A percentile compares a stretch with the other conserved stretches of the same genome.
phyloP scores from a whole-genome alignment of 2,888 invertebrate species.

The Drosophila anomalata region DNA sequence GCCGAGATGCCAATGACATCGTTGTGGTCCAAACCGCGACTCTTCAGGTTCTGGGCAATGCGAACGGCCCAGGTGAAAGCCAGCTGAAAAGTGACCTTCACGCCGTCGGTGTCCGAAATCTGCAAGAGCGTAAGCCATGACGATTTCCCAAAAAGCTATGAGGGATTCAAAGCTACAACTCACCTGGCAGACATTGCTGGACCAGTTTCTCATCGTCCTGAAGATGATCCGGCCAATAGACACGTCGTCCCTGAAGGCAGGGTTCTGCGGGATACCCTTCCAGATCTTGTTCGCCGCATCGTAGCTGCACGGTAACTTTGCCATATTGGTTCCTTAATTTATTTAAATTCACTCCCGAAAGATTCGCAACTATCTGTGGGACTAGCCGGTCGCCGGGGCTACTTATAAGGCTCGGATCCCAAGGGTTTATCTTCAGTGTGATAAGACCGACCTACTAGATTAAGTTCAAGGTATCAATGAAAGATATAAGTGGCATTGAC shows the following conservation, averaged over 20 bases:
- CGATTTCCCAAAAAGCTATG: background rate
- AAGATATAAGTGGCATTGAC: slow-evolving; percentile 33
- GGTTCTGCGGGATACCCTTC: slow-evolving; percentile 32
- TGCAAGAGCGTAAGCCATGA: slow-evolving; percentile 13
- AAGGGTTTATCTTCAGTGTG: slow-evolving; percentile 22
- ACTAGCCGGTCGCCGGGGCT: slow-evolving; percentile 19
- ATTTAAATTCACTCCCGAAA: slow-evolving; percentile 13
- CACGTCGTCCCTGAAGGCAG: slow-evolving; percentile 30
- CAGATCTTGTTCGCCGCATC: slow-evolving; percentile 37
- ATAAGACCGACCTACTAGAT: slow-evolving; percentile 32
- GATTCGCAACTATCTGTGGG: slow-evolving; percentile 31
- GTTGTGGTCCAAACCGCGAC: slow-evolving; percentile 51
- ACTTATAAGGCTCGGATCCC: slow-evolving; percentile 32
- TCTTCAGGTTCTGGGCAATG: slow-evolving; percentile 60
- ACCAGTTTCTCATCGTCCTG: slow-evolving; percentile 26
- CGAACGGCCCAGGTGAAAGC: slow-evolving; percentile 59
- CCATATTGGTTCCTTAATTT: slow-evolving; percentile 18
- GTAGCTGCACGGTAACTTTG: slow-evolving; percentile 42
- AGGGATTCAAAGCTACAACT: background rate
- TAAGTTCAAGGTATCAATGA: slow-evolving; percentile 45
- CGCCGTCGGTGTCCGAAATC: slow-evolving; percentile 63
- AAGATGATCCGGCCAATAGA: slow-evolving; percentile 38
- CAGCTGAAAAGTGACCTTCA: slow-evolving; percentile 54
- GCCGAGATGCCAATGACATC: slow-evolving; percentile 69
- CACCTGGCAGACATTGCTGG: slow-evolving; percentile 34